Evolutionary conservation across 2,888 invertebrate species (phyloP), one percentile per base, ranked within the genome.

Genomic region (Ommatoiulus sabulosus): DNA sequence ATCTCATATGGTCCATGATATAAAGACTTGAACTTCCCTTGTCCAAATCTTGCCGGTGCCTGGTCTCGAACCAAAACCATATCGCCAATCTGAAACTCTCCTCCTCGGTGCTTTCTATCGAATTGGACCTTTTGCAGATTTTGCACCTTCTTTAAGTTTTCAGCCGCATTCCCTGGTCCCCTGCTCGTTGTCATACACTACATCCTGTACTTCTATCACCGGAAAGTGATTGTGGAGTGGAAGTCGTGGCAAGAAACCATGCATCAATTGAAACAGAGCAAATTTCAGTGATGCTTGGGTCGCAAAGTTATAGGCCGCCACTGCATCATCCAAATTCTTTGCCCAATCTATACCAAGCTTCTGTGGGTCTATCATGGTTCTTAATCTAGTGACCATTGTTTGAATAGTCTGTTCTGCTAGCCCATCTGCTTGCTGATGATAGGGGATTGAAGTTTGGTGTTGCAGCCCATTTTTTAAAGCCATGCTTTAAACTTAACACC

Each of bases 401-500:
- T 63, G 63, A 20, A 63, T 63, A 3, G 20, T 63, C 4, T 4
- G 63, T 20, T 63, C n/a, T 0, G 63, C 20, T 0, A 63, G 4
- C 0, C 7, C 7, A 8, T 20, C 20, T 2, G 20, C 24, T 3
- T 5, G 20, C 0, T 8, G 7, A 24, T 24, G 24, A 17, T 72
- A 72, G 24, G 72, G 72, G 20, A 24, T 72, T 5, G 24, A 24
- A 10, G 24, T 0, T 0, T 24, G 7, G 10, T 24, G 24, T 6
- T 2, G 8, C 1, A 72, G 7, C 0, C 72, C 20, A 24, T 24
- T 8, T 0, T 1, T 2, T 7, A 8, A 0, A 20, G 8, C 7
- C 7, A 72, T 24, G 0, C 0, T 0, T 1, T 24, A 7, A 0
- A 10, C 24, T 0, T n/a, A 0, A 0, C 1, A 8, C 20, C 8